A percentile compares a stretch with the other conserved stretches of the same genome.
Conservation (phyloP, 2,797 vertebrate genomes). For the Adelosebastes latens region DNA sequence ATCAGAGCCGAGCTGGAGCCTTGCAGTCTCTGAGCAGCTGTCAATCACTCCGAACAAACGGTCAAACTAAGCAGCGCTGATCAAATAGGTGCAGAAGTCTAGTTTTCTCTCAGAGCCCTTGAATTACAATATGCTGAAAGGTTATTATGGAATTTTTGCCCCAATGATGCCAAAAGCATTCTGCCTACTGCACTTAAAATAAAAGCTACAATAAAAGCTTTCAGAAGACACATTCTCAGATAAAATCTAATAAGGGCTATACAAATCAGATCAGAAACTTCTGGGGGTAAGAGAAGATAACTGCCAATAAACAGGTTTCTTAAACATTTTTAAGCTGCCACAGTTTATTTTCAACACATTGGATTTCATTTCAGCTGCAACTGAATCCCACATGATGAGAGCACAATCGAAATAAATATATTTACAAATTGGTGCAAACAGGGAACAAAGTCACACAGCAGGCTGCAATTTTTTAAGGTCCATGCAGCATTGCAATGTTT, state of each 20-base stretch:
- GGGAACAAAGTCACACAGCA: slow-evolving; percentile 72
- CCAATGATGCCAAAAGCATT: too few relatives aligned
- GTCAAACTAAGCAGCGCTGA: too few relatives aligned
- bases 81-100: too few relatives aligned
- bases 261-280: not conserved
- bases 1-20: too few relatives aligned
- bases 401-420: slow-evolving; percentile 6
- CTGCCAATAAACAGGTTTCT: not conserved
- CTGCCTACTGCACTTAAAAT: not conserved
- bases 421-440: slow-evolving; percentile 63
- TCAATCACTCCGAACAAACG: too few relatives aligned
- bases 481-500: not conserved
- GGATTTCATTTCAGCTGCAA: not conserved
- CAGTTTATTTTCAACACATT: not conserved
- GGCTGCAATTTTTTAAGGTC: not conserved
- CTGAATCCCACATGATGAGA: not conserved
- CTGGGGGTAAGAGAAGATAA: not conserved
- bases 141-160: too few relatives aligned
- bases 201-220: not conserved
- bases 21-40: too few relatives aligned
- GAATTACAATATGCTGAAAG: too few relatives aligned
- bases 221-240: not conserved
- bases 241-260: not conserved
- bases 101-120: too few relatives aligned
- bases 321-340: not conserved